Evolutionary conservation across 2,113 vertebrate genomes (phyloP), one percentile per base, ranked within the genome.

Genomic region (Cyanistes caeruleus): DNA sequence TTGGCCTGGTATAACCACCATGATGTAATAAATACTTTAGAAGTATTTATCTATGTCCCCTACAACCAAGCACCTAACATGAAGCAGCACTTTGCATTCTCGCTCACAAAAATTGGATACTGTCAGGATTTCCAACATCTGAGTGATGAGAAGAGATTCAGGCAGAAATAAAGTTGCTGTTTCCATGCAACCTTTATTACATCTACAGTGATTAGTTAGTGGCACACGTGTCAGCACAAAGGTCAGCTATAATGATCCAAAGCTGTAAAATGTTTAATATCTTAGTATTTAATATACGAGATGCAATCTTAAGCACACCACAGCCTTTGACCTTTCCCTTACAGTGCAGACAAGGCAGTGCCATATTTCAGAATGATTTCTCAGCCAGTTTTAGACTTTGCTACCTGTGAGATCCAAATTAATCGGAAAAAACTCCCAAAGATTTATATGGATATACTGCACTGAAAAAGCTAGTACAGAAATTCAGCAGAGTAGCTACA

Each of bases 211-310:
- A 93, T 76, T 72, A 91, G 46, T 65, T 28, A 75, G 56, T 53
- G 46, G 88, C 58, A 87, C 46, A 87, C 10, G 33, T 96, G 92
- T 89, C 88, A 94, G 92, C 46, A 78, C 93, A 96, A 82, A 97
- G 96, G 95, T 94, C 95, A 93, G 56, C 25, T 23, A 72, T 9
- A 87, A 87, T 20, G 41, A 92, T 60, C 35, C 73, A 74, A 77
- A 84, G 92, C 85, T 81, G 31, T 79, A 96, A 96, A 94, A 91
- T 4, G 2, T n/a, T 93, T 55, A 82, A 68, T 78, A 51, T 27
- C 18, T 79, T 67, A 93, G 74, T 3, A 4, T 84, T 93, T 96
- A 90, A 94, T 75, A 43, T 19, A 81, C 28, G 68, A 87, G 21
- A 56, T 94, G 65, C 82, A 84, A 93, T 81, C 73, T 90, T 89